These are phyloP conservation scores for Euplexia lucipara DNA, from an alignment of 2,888 invertebrate genomes.

Conservation along the genomic window DNA sequence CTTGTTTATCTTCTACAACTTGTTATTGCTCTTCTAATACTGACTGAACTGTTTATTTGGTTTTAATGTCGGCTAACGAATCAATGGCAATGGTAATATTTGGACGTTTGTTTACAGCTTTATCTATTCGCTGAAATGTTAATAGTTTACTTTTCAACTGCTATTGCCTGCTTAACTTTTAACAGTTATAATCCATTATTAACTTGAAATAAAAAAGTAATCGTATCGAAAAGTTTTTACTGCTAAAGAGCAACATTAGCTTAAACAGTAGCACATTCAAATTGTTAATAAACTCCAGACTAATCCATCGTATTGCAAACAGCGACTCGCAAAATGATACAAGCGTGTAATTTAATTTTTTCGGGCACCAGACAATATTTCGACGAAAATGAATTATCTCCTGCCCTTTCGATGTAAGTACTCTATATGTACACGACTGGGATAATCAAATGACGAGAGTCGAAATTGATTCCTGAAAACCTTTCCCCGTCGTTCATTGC, in stretches of 20 bases:
- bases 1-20: slow-evolving; percentile 79
- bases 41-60: slow-evolving; percentile 75
- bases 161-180: background rate
- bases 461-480: slow-evolving; percentile 77
- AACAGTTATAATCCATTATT: slow-evolving; percentile 2
- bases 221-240: background rate
- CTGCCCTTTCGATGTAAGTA: slow-evolving; percentile 76
- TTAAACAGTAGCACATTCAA: slow-evolving; percentile 23
- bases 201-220: slow-evolving; percentile 1
- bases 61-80: slow-evolving; percentile 54
- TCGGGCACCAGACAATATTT: slow-evolving; percentile 78
- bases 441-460: slow-evolving; percentile 80
- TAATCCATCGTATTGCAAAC: slow-evolving; percentile 49
- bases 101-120: slow-evolving; percentile 28
- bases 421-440: slow-evolving; percentile 68
- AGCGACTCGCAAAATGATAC: slow-evolving; percentile 62
- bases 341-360: slow-evolving; percentile 74
- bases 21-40: slow-evolving; percentile 79
- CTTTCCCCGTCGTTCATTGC: slow-evolving; percentile 57
- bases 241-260: slow-evolving; percentile 5
- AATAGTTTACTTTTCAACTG: slow-evolving; percentile 7
- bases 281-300: slow-evolving; percentile 27
- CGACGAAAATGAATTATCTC: slow-evolving; percentile 82
- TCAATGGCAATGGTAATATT: slow-evolving; percentile 50
- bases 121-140: slow-evolving; percentile 22